These are phyloP conservation scores for Drosophila austrosaltans DNA, from an alignment of 2,888 invertebrate species.

Conservation along the genomic window DNA sequence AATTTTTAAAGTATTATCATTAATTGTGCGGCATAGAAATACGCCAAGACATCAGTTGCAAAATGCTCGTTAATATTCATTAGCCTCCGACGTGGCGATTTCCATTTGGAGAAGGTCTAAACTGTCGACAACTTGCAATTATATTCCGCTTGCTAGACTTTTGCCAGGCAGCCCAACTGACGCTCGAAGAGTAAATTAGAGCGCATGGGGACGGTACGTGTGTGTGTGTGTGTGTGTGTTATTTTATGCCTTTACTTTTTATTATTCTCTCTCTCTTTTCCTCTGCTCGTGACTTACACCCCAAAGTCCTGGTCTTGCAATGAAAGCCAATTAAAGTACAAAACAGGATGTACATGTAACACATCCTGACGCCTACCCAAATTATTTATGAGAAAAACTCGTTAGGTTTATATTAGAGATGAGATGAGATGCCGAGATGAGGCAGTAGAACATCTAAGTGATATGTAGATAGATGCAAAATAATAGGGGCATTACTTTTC, in stretches of 20 bases:
- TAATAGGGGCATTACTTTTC: too few relatives aligned
- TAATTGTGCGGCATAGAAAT: slow-evolving; percentile 53
- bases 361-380: slow-evolving; percentile 22
- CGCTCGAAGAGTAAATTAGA: slow-evolving; percentile 16
- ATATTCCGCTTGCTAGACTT: neutral
- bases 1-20: slow-evolving; percentile 74
- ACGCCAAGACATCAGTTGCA: slow-evolving; percentile 14
- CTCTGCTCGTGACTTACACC: neutral
- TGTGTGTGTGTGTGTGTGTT: too few relatives aligned
- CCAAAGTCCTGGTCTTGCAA: slow-evolving; percentile 4
- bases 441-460: neutral
- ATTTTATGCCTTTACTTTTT: neutral
- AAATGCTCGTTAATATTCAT: slow-evolving; percentile 13
- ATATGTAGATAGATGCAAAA: neutral
- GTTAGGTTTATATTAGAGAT: slow-evolving; percentile 12
- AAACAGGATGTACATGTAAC: slow-evolving; percentile 22
- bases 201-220: slow-evolving; percentile 8
- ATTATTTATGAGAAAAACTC: slow-evolving; percentile 15
- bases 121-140: slow-evolving; percentile 35
- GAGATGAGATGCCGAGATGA: neutral
- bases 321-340: slow-evolving; percentile 17
- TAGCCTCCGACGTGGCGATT: slow-evolving; percentile 10
- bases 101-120: slow-evolving; percentile 14
- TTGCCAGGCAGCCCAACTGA: neutral
- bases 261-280: neutral